Evolutionary conservation across 1,140 invertebrate species (phyloP).

Genomic region (Holcopasites calliopsidis): DNA sequence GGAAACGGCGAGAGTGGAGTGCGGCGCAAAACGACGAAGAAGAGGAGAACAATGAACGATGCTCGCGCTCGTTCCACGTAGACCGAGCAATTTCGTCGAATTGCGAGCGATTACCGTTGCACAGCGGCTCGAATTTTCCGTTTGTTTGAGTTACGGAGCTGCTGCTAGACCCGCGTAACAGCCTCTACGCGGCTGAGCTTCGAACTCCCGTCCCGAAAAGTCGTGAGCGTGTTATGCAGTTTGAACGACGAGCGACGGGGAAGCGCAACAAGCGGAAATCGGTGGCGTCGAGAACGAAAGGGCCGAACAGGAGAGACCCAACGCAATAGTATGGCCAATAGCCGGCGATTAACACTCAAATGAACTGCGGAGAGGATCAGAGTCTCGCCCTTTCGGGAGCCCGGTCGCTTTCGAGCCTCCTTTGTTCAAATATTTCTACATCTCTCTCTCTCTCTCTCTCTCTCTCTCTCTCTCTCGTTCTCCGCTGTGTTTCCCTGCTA

Average conservation of each 20-base stretch:
- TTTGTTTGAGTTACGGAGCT: constrained; percentile 64
- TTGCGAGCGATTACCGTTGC: constrained; percentile 57
- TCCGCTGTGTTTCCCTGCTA: constrained; percentile 10
- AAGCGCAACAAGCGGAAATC: constrained; percentile 10
- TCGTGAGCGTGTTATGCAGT: not conserved
- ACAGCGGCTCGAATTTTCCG: constrained; percentile 56
- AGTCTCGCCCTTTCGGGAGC: not conserved
- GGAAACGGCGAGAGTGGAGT: constrained; percentile 42
- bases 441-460: not conserved
- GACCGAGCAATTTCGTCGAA: constrained; percentile 56
- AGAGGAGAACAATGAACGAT: constrained; percentile 28
- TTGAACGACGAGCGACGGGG: not conserved
- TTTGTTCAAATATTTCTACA: constrained; percentile 61
- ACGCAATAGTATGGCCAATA: constrained; percentile 59
- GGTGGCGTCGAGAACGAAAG: not conserved
- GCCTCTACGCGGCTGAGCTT: not conserved
- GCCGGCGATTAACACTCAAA: constrained; percentile 69
- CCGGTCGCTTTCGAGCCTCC: constrained; percentile 19
- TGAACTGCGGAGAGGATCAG: constrained; percentile 45
- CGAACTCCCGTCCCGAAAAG: not conserved
- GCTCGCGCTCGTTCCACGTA: constrained; percentile 33
- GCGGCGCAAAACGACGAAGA: constrained; percentile 24
- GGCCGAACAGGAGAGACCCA: not conserved
- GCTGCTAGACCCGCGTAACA: constrained; percentile 33
- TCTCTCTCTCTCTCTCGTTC: not conserved